Percentiles rank a stretch among this genome's conserved stretches.
Evolutionary conservation across 1,140 invertebrate species (phyloP).

Genomic region (Semibalanus balanoides): DNA sequence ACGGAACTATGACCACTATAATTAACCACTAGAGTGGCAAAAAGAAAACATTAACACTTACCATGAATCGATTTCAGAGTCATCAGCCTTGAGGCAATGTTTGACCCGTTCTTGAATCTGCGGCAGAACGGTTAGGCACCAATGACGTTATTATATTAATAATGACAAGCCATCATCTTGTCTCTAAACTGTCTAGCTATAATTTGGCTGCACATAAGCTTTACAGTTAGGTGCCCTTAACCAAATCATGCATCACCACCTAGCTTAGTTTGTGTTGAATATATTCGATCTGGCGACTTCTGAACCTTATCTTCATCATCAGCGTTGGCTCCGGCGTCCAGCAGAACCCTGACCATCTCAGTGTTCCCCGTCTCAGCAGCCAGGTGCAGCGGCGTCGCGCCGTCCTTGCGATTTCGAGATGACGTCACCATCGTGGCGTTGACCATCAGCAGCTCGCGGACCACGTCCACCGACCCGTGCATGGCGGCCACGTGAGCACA

Average conservation of each 20-base stretch:
- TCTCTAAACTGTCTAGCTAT: neutral
- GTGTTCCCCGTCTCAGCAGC: slow-evolving; percentile 93
- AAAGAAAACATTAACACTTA: too few species aligned
- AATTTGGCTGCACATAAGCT: neutral
- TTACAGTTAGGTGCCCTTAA: neutral
- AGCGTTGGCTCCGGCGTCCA: slow-evolving; percentile 85
- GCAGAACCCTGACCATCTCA: slow-evolving; percentile 78
- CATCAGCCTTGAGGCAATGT: too few species aligned
- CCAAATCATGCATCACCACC: too few species aligned
- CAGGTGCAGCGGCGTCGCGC: slow-evolving; percentile 89
- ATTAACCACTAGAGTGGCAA: too few species aligned
- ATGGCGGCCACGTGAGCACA: slow-evolving; percentile 98
- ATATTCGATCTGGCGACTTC: slow-evolving; percentile 11
- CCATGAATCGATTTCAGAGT: too few species aligned
- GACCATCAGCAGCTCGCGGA: slow-evolving; percentile 97
- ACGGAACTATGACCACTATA: too few species aligned
- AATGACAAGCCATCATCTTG: too few species aligned
- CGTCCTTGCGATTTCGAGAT: slow-evolving; percentile 83
- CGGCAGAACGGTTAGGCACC: too few species aligned
- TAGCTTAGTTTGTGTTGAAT: too few species aligned
- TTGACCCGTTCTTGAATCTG: too few species aligned
- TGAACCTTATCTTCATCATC: slow-evolving; percentile 82
- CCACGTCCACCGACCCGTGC: slow-evolving; percentile 94
- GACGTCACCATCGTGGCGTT: slow-evolving; percentile 88
- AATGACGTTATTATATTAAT: too few species aligned